phyloP scores from a whole-genome alignment of 2,888 invertebrate genomes.

The Lepidochitona cinerea region DNA sequence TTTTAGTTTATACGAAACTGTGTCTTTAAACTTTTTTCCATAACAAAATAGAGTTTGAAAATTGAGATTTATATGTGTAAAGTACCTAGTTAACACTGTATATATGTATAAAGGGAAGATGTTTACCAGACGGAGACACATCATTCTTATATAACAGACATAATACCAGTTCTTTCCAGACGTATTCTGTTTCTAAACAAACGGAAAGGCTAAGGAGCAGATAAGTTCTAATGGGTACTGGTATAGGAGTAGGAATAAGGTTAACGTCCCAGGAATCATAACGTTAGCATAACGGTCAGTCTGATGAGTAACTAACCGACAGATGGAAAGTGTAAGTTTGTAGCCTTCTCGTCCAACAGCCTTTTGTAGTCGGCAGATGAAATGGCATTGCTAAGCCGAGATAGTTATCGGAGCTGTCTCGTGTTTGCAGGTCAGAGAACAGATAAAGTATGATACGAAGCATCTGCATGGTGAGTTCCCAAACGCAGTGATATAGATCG shows the following conservation, averaged over 20 bases:
- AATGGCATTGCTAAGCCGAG: background rate
- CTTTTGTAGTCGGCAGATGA: background rate
- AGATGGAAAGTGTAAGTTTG: background rate
- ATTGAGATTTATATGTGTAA: no score
- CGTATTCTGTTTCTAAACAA: background rate
- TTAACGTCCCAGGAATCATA: background rate
- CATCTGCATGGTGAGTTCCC: background rate
- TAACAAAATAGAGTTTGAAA: no score
- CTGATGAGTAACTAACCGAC: no score
- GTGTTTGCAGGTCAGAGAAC: background rate
- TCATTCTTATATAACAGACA: no score
- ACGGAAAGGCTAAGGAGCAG: background rate
- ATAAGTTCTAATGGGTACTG: no score
- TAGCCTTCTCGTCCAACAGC: background rate
- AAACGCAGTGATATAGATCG: background rate
- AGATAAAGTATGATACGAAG: background rate
- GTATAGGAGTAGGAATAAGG: background rate
- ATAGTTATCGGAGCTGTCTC: background rate
- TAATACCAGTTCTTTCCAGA: background rate
- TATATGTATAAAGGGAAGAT: no score
- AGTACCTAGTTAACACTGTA: no score
- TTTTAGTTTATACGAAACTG: no score
- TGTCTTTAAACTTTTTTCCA: no score
- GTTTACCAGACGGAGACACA: no score
- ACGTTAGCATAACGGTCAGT: background rate